phyloP scores from a whole-genome alignment of 1,140 invertebrate species.

The Lepidurus arcticus region DNA sequence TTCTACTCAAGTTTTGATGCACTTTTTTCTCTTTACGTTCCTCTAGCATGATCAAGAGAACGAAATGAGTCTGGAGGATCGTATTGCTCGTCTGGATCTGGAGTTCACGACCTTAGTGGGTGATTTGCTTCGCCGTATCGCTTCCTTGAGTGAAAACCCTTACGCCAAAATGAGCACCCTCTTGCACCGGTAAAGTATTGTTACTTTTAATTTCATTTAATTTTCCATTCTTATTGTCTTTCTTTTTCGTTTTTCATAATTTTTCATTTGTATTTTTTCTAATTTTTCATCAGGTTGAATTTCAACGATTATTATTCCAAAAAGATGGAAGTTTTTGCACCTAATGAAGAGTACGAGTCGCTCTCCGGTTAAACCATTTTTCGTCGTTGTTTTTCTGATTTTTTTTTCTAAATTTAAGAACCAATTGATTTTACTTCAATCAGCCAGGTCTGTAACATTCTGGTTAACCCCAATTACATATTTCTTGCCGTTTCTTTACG shows the following conservation, averaged over 20 bases:
- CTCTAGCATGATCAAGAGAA: not conserved
- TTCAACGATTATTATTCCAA: not conserved
- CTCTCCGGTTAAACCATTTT: not conserved
- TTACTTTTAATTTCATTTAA: not conserved
- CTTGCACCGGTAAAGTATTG: not conserved
- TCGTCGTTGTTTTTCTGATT: not conserved
- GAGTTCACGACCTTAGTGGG: constrained; percentile 9
- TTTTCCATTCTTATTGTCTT: not conserved
- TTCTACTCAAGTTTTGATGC: no score
- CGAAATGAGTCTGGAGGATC: constrained; percentile 10
- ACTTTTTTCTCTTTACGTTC: not conserved
- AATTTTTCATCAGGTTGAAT: not conserved
- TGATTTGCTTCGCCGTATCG: not conserved
- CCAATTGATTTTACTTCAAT: not conserved
- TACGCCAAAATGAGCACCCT: constrained; percentile 14
- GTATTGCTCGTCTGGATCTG: constrained; percentile 9
- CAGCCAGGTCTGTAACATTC: not conserved
- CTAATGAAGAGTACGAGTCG: not conserved
- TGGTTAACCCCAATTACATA: not conserved
- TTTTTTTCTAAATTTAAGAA: not conserved
- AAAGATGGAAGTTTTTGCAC: not conserved
- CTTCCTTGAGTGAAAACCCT: not conserved
- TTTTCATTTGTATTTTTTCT: not conserved
- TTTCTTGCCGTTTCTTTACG: not conserved
- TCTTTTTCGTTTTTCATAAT: not conserved